A percentile compares a stretch with the other conserved stretches of the same genome.
Evolutionary conservation across 2,888 invertebrate species (phyloP).

Genomic region (Diadromus collaris): DNA sequence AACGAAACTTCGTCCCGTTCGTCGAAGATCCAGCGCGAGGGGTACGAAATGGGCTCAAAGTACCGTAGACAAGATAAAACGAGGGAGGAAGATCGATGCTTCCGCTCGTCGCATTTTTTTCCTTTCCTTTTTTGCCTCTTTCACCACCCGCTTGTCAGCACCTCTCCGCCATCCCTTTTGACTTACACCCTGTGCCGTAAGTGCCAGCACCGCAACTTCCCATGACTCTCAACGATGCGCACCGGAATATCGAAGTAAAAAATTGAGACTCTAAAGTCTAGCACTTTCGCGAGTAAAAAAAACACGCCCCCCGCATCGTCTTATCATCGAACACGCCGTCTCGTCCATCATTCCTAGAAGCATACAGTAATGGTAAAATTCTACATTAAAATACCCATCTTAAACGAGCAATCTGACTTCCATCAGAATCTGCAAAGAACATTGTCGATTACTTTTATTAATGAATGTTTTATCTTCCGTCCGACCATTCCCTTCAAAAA

Average conservation of each 20-base stretch:
- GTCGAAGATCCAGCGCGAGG: conserved; percentile 33
- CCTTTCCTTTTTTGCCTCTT: neutral
- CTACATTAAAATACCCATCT: neutral
- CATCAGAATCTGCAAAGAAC: neutral
- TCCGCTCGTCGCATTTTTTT: conserved; percentile 17
- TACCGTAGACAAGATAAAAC: conserved; percentile 18
- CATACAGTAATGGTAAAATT: neutral
- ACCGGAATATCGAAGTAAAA: conserved; percentile 6
- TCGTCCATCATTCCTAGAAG: neutral
- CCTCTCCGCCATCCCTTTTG: conserved; percentile 1
- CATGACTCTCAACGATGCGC: conserved; percentile 7
- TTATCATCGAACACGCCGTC: neutral
- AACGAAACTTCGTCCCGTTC: conserved; percentile 64
- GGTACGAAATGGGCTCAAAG: conserved; percentile 10
- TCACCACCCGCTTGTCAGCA: neutral
- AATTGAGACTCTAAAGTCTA: conserved; percentile 1
- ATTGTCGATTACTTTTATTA: neutral
- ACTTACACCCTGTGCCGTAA: neutral
- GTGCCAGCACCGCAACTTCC: neutral
- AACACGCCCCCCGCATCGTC: neutral
- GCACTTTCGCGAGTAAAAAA: conserved; percentile 2
- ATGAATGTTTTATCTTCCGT: too few species aligned
- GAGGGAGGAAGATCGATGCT: conserved; percentile 30
- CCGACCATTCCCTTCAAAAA: neutral
- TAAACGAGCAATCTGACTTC: neutral